Evolutionary conservation across 2,888 invertebrate species (phyloP).

Genomic region (Clunio marinus): DNA sequence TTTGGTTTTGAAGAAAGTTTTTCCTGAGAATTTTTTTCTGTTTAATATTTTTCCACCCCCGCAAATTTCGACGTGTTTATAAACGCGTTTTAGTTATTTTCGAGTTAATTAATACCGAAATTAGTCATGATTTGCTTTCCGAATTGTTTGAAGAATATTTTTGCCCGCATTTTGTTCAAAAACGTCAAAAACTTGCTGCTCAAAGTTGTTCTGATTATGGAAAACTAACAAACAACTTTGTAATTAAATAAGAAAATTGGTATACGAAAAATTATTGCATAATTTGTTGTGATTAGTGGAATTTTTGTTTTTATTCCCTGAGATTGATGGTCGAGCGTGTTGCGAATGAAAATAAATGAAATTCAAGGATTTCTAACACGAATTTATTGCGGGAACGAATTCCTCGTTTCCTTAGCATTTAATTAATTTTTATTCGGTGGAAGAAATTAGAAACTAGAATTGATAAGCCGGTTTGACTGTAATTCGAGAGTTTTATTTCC

Average conservation of each 20-base stretch:
- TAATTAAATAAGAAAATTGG: conserved; percentile 25
- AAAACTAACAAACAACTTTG: conserved; percentile 36
- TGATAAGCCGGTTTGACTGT: no score
- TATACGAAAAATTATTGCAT: conserved; percentile 33
- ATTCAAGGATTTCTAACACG: not conserved
- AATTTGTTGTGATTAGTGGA: conserved; percentile 3
- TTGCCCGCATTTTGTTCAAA: conserved; percentile 30
- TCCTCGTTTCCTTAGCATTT: conserved; percentile 9
- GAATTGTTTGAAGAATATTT: conserved; percentile 14
- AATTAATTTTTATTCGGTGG: no score
- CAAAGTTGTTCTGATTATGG: not conserved
- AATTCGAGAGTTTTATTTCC: no score
- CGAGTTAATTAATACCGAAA: conserved; percentile 32
- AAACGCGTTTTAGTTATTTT: conserved; percentile 18
- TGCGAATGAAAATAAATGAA: no score
- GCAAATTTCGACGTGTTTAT: not conserved
- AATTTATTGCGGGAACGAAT: not conserved
- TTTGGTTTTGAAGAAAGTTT: not conserved
- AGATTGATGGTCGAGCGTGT: not conserved
- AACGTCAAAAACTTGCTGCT: not conserved
- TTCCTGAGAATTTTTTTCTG: not conserved
- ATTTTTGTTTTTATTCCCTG: not conserved
- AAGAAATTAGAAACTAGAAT: no score
- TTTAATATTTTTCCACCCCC: no score
- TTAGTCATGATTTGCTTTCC: conserved; percentile 35